Base-by-base conservation (phyloP, 2,888 invertebrate genomes). In the Chirona hameri region DNA sequence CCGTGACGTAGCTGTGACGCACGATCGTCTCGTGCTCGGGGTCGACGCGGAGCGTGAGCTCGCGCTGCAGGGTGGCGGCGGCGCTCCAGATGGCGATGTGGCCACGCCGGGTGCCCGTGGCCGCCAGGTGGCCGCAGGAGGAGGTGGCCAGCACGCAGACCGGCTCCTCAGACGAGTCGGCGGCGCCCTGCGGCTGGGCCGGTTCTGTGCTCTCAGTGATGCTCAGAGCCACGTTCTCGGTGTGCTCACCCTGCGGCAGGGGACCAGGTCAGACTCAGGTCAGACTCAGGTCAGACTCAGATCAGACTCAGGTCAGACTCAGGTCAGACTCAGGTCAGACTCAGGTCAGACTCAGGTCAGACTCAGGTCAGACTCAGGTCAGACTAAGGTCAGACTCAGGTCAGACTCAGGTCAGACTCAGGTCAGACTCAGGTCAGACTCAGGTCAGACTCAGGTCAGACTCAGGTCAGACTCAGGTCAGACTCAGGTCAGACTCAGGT, bases 221-320 rank as follows among this genome's bases (percentile, higher is more conserved):
- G 82, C 95, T 93, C 82, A 97, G 90, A 7, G 98, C 97, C 84
- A 97, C 97, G 89, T 98, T 98, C 89, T 96, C 96, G 21, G 97
- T 97, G 87, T 95, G 96, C 89, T 97, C 96, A 60, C 97, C 97
- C 88, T 80, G 72, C n/a, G 21, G n/a, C 12, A 29, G 52, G 18
- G 52, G 52, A 7, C 39, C 7, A 39, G 39, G 39, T 39, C 2
- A 39, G 39, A 39, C 39, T 39, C 39, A 7, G 39, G 39, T 39
- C 39, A 39, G 4, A 39, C 39, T 5, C 2, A 39, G 39, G 39
- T 39, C n/a, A n/a, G n/a, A n/a, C n/a, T n/a, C n/a, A n/a, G n/a
- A n/a, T n/a, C n/a, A n/a, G n/a, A n/a, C n/a, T n/a, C n/a, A n/a
- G n/a, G n/a, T n/a, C n/a, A n/a, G n/a, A n/a, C n/a, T n/a, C n/a